phyloP scores from a whole-genome alignment of 2,113 vertebrate species.

The Sciurus niger region DNA sequence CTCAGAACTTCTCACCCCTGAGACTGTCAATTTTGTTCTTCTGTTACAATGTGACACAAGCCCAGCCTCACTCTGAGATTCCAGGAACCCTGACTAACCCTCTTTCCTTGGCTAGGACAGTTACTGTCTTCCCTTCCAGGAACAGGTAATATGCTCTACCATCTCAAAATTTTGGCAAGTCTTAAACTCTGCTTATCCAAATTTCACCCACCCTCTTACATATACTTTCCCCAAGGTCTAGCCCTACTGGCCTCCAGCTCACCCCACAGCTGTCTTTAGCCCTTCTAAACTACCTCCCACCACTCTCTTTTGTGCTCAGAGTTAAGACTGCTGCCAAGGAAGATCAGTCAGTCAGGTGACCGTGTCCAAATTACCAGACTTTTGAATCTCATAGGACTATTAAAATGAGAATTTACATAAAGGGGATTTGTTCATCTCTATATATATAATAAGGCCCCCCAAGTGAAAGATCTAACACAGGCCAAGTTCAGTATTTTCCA shows the following conservation, averaged over 20 bases:
- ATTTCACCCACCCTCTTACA: background rate
- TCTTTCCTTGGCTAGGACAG: background rate
- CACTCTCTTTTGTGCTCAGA: background rate
- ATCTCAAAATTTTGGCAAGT: background rate
- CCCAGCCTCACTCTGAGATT: background rate
- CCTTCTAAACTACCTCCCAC: background rate
- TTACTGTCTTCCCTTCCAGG: background rate
- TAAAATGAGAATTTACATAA: background rate
- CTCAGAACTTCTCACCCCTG: background rate
- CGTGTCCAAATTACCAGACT: background rate
- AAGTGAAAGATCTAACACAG: background rate
- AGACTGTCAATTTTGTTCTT: background rate
- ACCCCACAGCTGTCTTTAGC: background rate
- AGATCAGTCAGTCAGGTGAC: background rate
- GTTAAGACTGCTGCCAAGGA: background rate
- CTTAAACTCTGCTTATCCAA: background rate
- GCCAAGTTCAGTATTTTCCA: background rate
- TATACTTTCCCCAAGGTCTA: background rate
- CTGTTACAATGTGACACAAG: background rate
- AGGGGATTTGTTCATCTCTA: background rate
- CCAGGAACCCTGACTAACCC: background rate
- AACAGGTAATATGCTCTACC: background rate
- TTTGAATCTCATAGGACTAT: background rate
- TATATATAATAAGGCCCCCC: background rate
- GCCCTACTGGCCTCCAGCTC: background rate